phyloP scores from a whole-genome alignment of 2,113 vertebrate species.

The Caranx ignobilis region DNA sequence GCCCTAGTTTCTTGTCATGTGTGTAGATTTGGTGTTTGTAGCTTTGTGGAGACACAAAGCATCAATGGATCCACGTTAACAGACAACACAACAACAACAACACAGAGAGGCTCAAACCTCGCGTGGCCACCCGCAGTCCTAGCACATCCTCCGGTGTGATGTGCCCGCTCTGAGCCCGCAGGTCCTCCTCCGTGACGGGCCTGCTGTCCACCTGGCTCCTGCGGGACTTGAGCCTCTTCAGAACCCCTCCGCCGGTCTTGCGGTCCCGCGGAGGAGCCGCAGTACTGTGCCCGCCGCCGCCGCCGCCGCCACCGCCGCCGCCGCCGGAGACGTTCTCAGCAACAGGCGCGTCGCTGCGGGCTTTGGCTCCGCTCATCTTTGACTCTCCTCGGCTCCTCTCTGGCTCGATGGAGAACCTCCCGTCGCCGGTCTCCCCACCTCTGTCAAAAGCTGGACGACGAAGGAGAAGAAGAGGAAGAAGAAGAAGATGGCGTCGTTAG shows the following conservation, averaged over 20 bases:
- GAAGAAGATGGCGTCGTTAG: constrained; percentile 82
- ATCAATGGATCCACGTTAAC: background rate
- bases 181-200: constrained; percentile 87
- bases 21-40: background rate
- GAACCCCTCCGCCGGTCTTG: constrained; percentile 84
- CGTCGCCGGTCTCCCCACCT: background rate
- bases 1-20: background rate
- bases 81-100: background rate
- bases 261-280: constrained; percentile 69
- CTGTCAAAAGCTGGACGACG: background rate
- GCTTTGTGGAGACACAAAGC: background rate
- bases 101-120: constrained; percentile 76
- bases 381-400: constrained; percentile 4
- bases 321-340: constrained; percentile 78
- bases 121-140: constrained; percentile 87
- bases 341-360: constrained; percentile 83
- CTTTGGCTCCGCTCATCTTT: constrained; percentile 88
- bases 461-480: constrained; percentile 59
- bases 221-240: constrained; percentile 89
- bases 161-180: constrained; percentile 82
- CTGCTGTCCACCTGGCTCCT: constrained; percentile 82
- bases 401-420: background rate
- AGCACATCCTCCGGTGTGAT: constrained; percentile 90
- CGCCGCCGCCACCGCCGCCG: constrained; percentile 60
- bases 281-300: constrained; percentile 58